Conservation (phyloP, 2,113 vertebrate genomes). For the Urocynchramus pylzowi region DNA sequence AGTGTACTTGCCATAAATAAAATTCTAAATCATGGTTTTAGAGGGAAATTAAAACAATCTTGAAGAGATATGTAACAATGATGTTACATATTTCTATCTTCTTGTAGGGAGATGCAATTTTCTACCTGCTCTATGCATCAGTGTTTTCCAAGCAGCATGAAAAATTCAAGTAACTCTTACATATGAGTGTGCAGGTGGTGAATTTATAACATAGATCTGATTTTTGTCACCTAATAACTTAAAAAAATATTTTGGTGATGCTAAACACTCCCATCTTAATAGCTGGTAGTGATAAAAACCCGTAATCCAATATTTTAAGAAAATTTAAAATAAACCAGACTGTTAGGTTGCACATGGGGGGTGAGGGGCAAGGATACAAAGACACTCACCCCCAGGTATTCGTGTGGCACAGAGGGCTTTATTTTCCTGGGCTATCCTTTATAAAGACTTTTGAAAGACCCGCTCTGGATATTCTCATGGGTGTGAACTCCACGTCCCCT, state of each 20-base stretch:
- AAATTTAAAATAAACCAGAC: slow-evolving; percentile 8
- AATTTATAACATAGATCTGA: background rate
- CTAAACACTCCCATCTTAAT: slow-evolving; percentile 5
- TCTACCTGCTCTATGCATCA: background rate
- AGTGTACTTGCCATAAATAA: slow-evolving; percentile 53
- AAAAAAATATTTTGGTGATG: slow-evolving; percentile 1
- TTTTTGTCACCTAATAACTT: background rate
- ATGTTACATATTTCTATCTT: slow-evolving; percentile 13
- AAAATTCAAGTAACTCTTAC: background rate
- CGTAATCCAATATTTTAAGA: background rate
- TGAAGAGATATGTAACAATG: background rate
- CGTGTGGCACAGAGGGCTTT: no score
- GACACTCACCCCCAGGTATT: no score
- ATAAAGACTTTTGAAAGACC: no score
- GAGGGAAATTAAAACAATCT: slow-evolving; percentile 38
- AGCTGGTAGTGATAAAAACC: background rate
- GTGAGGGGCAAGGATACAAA: no score
- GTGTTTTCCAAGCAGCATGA: slow-evolving; percentile 21
- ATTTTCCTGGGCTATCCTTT: no score
- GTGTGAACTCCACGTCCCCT: no score
- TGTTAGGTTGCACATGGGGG: background rate
- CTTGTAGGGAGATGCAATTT: background rate
- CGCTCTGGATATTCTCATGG: no score
- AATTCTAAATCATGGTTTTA: slow-evolving; percentile 12
- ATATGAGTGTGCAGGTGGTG: background rate